Base-by-base conservation (phyloP, 2,888 invertebrate species). In the Drosophila limbata region DNA sequence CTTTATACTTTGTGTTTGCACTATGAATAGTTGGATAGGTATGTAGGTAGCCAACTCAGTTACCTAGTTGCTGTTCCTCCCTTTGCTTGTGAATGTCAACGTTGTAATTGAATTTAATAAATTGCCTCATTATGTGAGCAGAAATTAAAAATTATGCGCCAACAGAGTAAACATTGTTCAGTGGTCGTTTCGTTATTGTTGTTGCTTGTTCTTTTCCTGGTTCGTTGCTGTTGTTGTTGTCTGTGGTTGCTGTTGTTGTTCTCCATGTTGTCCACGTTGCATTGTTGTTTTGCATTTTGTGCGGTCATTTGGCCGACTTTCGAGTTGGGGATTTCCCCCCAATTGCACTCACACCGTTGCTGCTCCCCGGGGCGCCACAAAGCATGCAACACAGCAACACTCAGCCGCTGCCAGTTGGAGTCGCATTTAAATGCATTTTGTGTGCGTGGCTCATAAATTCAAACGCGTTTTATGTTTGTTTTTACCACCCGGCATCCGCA, bases 91-190 rank as follows among this genome's bases (percentile, higher is more conserved):
- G 85, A 88, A 85, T 91, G 91, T 91, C 92, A 92, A 88, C 92
- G 90, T 89, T 91, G 91, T 92, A 91, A 91, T 91, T 91, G 92
- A 92, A 91, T 91, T 91, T 90, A 92, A 91, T 91, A 92, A 92
- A 91, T 92, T 91, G 90, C 91, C 92, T 91, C 91, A 91, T 91
- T 91, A 92, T 90, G 89, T 81, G 81, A 73, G 84, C 64, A 81
- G 78, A 87, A 81, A 82, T 82, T 81, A 87, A 87, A 82, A 76
- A 84, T 73, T 74, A 79, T 86, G 81, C 73, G 68, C 69, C 75
- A 77, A 71, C 63, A 52, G 71, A 67, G 69, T 67, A 61, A 57
- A 59, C 70, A 78, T 55, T 44, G 64, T 44, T 52, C 74, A 15
- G 55, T 40, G 62, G 52, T 61, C 63, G 75, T 59, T 68, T 64